Base-by-base conservation (phyloP, 1,140 invertebrate genomes). In the Ooceraea biroi region DNA sequence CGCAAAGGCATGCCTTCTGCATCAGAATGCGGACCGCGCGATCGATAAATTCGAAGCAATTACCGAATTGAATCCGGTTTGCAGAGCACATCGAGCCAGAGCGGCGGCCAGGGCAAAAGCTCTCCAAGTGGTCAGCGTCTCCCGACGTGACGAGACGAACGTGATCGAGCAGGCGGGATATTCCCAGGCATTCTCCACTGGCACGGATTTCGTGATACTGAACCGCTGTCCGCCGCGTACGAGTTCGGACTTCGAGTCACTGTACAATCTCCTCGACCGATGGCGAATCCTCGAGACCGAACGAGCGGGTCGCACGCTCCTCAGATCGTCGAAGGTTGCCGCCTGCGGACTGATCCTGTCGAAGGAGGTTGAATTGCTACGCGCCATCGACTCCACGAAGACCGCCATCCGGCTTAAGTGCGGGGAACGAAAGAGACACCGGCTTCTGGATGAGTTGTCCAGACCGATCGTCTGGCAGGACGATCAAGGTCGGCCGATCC, bases 271-370 rank as follows among this genome's bases (percentile, higher is more conserved):
- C 94, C 94, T 97, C 12, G 96, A 96, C 76, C 95, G 95, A 36
- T 97, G 96, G 96, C 96, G 96, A 91, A 95, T 95, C 83, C 94
- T 94, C 17, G 96, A 97, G 93, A 95, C 96, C 50, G 92, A 95
- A 73, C 93, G 95, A 76, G 96, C 91, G 22, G 96, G 88, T 94
- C 94, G 48, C 92, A 94, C 71, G 90, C 95, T 87, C 93, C 95
- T 91, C 94, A 94, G 11, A 95, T 95, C 84, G n/a, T 94, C 96
- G 5, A 96, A 95, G 92, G 95, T 96, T 55, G 96, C 96, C 0
- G 95, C 95, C 89, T 95, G 95, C 85, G 95, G 94, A 41, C 88
- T 96, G 44, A 92, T 97, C 30, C 93, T 97, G 1, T 95, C 96
- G 63, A 96, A 96, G 87, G 96, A 97, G 93, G 95, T 97, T 12